Conservation (phyloP, 2,113 vertebrate species). For the Holacanthus passer region DNA sequence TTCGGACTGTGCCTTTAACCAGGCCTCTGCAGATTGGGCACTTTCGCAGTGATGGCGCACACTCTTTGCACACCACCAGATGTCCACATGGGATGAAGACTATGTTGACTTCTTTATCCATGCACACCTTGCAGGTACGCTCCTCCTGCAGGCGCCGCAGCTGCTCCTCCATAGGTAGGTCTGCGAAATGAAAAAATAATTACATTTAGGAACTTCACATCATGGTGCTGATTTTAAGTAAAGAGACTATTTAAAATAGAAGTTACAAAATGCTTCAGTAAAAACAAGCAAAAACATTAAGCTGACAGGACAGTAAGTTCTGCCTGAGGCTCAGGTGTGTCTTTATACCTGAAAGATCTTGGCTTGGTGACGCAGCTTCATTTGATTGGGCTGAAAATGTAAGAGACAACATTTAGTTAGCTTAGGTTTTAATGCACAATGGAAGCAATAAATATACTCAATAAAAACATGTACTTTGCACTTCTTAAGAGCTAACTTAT, state of each 20-base stretch:
- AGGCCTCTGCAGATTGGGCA: constrained; percentile 93
- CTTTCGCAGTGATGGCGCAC: constrained; percentile 86
- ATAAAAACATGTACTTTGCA: not conserved
- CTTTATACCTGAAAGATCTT: constrained; percentile 94
- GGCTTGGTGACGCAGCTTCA: constrained; percentile 91
- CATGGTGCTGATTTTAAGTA: not conserved
- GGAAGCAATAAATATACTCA: not conserved
- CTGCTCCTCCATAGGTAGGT: constrained; percentile 89
- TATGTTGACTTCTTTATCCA: constrained; percentile 90
- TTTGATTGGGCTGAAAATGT: constrained; percentile 92
- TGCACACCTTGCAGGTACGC: constrained; percentile 92
- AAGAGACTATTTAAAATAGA: not conserved
- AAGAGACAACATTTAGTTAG: constrained; percentile 26
- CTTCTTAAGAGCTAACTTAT: not conserved
- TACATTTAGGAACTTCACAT: not conserved
- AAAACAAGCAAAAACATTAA: not conserved
- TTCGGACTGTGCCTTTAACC: constrained; percentile 87
- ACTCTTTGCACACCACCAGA: constrained; percentile 90
- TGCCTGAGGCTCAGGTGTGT: constrained; percentile 20
- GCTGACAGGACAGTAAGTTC: not conserved
- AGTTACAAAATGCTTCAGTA: not conserved
- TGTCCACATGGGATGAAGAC: constrained; percentile 96
- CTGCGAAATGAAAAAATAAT: constrained; percentile 46
- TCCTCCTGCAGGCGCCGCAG: constrained; percentile 88
- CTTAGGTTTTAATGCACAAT: not conserved